Base-by-base conservation (phyloP, 2,888 invertebrate species). In the Drosophila tripunctata region DNA sequence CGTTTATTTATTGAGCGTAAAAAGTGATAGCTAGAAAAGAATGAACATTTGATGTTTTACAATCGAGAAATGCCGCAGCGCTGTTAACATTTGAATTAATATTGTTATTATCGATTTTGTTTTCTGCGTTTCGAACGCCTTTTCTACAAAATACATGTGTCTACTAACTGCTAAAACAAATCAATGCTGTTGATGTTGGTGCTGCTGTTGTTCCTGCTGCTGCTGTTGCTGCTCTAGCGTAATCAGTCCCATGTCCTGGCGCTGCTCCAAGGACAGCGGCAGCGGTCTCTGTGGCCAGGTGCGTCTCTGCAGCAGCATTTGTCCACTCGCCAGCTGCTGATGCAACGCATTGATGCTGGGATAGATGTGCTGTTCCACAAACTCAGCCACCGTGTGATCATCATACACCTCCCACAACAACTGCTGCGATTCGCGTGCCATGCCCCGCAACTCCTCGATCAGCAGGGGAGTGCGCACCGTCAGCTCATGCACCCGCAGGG, bases 311-410 rank as follows among this genome's bases (percentile, higher is more conserved):
- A 93, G 92, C 27, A 95, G 88, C 35, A 89, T 89, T 41, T 92
- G 89, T 12, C 93, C 93, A 71, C 92, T 92, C 38, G 92, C 92
- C 69, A 93, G 92, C 67, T 94, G 92, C 57, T 92, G 91, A 64
- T 94, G 93, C 56, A 95, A 87, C 64, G 88, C 86, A 47, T 66
- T 80, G 19, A 91, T 89, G 67, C 71, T 79, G 43, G 94, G 94
- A 89, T 93, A 94, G 44, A 95, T 92, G 73, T 93, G 92, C 84
- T 94, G 94, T 76, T 95, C 94, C 27, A 95, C 92, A 93, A 94
- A 95, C 85, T 95, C 95, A 0, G 92, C 91, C 48, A 94, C 89
- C 14, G 92, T 91, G 44, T 90, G 85, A 88, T 92, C 91, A 89
- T 94, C 94, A 81, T 93, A 94, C 30, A 93, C 91, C 48, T 93